Percentiles rank a stretch among this genome's conserved stretches.
Evolutionary conservation across 37 sponge, comb jelly and placozoan species (phyloP).

Genomic region (Aphrocallistes beatrix): DNA sequence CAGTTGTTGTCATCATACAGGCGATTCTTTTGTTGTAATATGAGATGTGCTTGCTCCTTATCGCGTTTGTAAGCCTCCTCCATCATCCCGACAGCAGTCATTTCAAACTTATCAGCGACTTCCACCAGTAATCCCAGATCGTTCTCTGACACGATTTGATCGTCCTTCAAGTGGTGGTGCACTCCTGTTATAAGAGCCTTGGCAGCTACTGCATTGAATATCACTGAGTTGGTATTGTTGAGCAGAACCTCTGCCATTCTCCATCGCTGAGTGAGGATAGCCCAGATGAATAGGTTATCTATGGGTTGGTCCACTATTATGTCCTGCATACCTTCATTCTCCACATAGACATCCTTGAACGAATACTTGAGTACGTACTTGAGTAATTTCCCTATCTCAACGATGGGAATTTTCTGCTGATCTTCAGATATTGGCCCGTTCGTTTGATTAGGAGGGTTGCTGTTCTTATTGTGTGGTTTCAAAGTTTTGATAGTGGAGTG

Average conservation of each 20-base stretch:
- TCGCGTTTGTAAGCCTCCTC: neutral
- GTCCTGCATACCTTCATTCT: neutral
- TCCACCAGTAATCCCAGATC: neutral
- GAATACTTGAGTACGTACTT: neutral
- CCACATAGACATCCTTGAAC: neutral
- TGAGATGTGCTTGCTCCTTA: neutral
- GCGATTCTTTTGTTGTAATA: neutral
- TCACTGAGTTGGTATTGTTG: neutral
- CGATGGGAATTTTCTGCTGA: neutral
- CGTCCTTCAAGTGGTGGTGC: neutral
- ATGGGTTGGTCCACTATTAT: neutral
- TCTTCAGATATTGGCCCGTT: neutral
- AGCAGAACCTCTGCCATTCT: conserved; percentile 1
- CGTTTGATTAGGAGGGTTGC: neutral
- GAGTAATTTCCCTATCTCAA: neutral
- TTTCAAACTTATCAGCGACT: neutral
- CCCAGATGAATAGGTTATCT: neutral
- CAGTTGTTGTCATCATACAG: neutral
- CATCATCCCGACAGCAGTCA: neutral
- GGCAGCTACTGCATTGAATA: neutral
- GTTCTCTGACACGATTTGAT: neutral
- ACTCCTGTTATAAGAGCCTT: neutral
- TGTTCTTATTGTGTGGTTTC: neutral
- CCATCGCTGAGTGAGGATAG: conserved; percentile 1
- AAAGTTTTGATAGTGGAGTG: neutral